Conservation (phyloP, 2,888 invertebrate genomes). For the Phymatocera aterrima region DNA sequence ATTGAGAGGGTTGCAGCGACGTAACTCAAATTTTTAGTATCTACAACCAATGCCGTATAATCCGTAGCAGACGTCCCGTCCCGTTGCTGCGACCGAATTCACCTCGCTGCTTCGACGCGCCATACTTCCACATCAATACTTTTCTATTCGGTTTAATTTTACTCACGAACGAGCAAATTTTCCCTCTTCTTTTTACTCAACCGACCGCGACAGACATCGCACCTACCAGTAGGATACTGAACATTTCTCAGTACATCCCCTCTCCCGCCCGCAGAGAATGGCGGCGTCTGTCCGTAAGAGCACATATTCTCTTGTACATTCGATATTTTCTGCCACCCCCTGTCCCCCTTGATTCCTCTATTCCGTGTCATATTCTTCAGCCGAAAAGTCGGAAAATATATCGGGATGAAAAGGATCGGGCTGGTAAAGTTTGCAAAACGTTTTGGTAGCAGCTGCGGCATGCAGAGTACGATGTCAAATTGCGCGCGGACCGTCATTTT, state of each 20-base stretch:
- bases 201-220: constrained; percentile 42
- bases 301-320: neutral
- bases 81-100: too few species aligned
- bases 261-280: neutral
- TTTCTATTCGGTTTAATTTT: constrained; percentile 58
- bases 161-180: constrained; percentile 50
- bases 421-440: constrained; percentile 18
- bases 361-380: neutral
- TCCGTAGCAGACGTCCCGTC: constrained; percentile 35
- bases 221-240: neutral
- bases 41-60: constrained; percentile 28
- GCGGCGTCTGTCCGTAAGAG: neutral
- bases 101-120: constrained; percentile 53
- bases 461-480: constrained; percentile 30
- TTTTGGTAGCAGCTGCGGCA: constrained; percentile 11
- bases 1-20: too few species aligned
- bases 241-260: neutral
- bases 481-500: constrained; percentile 34
- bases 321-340: too few species aligned
- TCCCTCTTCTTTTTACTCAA: constrained; percentile 47
- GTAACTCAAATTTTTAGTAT: neutral
- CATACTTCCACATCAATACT: constrained; percentile 54
- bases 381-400: constrained; percentile 1
- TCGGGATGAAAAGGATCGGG: constrained; percentile 8
- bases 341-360: too few species aligned